Evolutionary conservation across 2,113 vertebrate species (phyloP).

Genomic region (Crocuta crocuta): DNA sequence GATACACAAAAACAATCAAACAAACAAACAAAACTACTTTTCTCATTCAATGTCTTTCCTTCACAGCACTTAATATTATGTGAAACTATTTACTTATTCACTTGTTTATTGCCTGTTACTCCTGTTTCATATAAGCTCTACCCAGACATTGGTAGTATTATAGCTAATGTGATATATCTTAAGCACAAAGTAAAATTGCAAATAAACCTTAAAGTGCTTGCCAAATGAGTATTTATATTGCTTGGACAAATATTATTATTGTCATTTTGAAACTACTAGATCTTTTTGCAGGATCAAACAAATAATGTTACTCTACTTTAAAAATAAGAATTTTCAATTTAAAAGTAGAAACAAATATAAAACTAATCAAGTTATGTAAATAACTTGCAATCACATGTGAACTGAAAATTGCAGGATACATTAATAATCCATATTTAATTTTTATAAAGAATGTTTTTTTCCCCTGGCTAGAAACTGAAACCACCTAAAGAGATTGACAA

Average conservation of each 20-base stretch:
- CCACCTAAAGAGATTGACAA: not conserved
- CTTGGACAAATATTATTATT: not conserved
- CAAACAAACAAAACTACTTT: not conserved
- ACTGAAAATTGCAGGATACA: not conserved
- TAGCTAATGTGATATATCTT: not conserved
- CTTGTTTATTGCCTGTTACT: not conserved
- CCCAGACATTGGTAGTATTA: too few species aligned
- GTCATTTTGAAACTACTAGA: not conserved
- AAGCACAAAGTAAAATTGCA: not conserved
- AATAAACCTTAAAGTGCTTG: not conserved
- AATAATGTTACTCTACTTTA: not conserved
- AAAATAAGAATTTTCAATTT: not conserved
- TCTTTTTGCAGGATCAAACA: not conserved
- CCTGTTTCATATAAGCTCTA: not conserved
- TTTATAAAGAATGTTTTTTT: not conserved
- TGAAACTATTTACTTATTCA: not conserved
- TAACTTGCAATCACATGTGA: not conserved
- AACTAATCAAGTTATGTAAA: not conserved
- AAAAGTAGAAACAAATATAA: not conserved
- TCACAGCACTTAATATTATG: not conserved
- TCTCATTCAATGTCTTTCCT: not conserved
- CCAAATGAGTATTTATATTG: not conserved
- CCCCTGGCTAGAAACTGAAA: not conserved
- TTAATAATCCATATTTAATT: not conserved
- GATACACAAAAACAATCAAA: not conserved